Base-by-base conservation (phyloP, 64 coral and sea anemone genomes). In the Exaiptasia diaphana region DNA sequence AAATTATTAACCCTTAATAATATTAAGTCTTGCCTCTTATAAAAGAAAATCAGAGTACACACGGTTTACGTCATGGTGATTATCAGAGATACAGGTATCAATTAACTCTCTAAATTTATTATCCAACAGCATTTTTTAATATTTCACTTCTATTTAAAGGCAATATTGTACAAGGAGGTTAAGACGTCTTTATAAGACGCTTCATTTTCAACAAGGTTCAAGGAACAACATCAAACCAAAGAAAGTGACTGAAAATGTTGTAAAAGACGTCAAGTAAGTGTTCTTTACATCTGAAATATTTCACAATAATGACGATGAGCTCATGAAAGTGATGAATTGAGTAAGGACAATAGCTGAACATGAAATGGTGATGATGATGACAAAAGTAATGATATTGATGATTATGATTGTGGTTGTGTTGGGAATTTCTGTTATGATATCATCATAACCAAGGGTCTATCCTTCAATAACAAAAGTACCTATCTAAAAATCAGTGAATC, bases 61-160 rank as follows among this genome's bases (percentile, higher is more conserved):
- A 99, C 89, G 95, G 90, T 20, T 74, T 99, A 37, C 64, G 95
- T 20, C 95, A 93, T 85, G 95, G 95, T n/a, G 95, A 99, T 35
- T 99, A 99, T 59, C 95, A 99, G 42, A 65, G 90, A 89, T 99
- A 99, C 59, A 92, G 95, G 95, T 99, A 57, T 14, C 11, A 14
- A 21, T 21, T 20, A 65, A 13, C 62, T 22, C 28, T 65, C 22
- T 29, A 24, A 53, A 23, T 78, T 54, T 56, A 20, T 20, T 62
- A 8, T 31, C 9, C 11, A 28, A 67, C 10, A 18, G 17, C n/a
- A 3, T 28, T 33, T 18, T 73, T 14, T 18, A 35, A 49, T 53
- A 33, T 5, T 38, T 54, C 30, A 1, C 23, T 71, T 43, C 27
- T 41, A n/a, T 67, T 22, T 38, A 25, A 9, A 99, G 95, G 48